phyloP scores from a whole-genome alignment of 2,113 vertebrate species.

The Sprattus sprattus region DNA sequence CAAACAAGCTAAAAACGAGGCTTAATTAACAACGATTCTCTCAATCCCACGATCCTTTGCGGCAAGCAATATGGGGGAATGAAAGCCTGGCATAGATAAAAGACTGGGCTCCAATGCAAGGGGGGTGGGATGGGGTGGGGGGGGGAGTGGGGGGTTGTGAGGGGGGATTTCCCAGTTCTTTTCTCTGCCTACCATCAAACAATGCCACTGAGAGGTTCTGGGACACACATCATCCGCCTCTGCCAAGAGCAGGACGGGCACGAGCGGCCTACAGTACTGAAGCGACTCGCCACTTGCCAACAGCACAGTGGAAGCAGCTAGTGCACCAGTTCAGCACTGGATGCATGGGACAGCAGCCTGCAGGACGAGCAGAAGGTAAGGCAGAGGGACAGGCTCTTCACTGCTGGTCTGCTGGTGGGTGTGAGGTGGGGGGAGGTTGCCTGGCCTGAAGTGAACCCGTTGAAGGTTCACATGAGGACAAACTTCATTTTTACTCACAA shows the following conservation, averaged over 20 bases:
- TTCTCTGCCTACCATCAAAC: constrained; percentile 5
- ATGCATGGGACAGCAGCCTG: neutral
- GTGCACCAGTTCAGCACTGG: neutral
- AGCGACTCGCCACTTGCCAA: neutral
- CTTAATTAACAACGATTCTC: neutral
- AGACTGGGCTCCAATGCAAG: neutral
- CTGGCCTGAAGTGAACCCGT: neutral
- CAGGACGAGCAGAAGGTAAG: neutral
- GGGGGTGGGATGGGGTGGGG: neutral
- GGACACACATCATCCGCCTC: neutral
- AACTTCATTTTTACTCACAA: neutral
- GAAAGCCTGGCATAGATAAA: constrained; percentile 3
- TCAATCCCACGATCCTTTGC: constrained; percentile 4
- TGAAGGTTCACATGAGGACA: neutral
- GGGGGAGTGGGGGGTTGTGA: neutral
- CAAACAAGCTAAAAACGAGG: neutral
- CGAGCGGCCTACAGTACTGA: neutral
- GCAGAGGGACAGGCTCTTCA: neutral
- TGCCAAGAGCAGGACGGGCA: neutral
- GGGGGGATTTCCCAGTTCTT: neutral
- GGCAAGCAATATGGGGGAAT: neutral
- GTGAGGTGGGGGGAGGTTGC: neutral
- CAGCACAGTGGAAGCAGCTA: neutral
- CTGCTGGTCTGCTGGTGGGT: neutral
- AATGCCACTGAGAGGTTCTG: neutral